Evolutionary conservation across 2,113 vertebrate species (phyloP), one percentile per base, ranked within the genome.

Genomic region (Tyto alba): DNA sequence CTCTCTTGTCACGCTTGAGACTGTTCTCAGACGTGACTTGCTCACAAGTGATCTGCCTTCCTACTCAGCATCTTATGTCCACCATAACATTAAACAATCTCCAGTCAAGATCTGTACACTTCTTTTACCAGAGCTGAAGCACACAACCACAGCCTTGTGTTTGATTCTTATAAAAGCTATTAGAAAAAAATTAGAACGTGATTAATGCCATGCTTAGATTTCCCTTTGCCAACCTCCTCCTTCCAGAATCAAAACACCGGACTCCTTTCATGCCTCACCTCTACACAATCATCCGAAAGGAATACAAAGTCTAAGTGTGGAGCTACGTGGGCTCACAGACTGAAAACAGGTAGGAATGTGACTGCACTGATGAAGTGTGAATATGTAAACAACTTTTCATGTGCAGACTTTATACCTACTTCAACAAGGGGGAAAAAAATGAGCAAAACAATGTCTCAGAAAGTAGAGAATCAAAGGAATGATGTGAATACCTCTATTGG

Each of bases 341-440:
- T 23, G 36, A 34, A 57, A 85, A 73, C 19, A 55, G 20, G 21
- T 2, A 68, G 13, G 22, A 47, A 34, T 8, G 18, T 32, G 11
- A 81, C 0, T 10, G 27, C 26, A 48, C 19, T 64, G 41, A 66
- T 23, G 6, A 77, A 68, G 32, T 0, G 0, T 30, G 16, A 81
- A 9, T 16, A 77, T 6, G 10, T 29, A 41, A 90, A 32, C 21
- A 62, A 7, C 23, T 73, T 5, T 27, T 75, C 21, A 41, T 0
- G 5, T 9, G 16, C 21, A 86, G 18, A 80, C 17, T 38, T 75
- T 7, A 59, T 15, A 27, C 6, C 8, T 62, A 55, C 2, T 52
- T 85, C 21, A 62, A 82, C 6, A n/a, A 13, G 6, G 5, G 25
- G 5, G 3, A 34, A 79, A 66, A 66, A 66, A 63, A 76, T 69